phyloP scores from a whole-genome alignment of 2,888 invertebrate genomes.

The Lampropteryx suffumata region DNA sequence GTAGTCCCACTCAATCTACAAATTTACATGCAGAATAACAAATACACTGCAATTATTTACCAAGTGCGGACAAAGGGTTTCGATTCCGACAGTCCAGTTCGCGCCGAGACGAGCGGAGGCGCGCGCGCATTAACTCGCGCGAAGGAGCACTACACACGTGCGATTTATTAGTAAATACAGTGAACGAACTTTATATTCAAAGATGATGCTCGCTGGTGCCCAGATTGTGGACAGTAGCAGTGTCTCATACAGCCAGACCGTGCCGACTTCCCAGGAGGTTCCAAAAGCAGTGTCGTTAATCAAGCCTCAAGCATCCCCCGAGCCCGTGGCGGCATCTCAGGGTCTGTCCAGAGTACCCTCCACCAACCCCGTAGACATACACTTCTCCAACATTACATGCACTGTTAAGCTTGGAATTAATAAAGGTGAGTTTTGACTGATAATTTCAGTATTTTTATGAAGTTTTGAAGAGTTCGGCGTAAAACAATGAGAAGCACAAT shows the following conservation, averaged over 20 bases:
- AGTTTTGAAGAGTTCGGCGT: background rate
- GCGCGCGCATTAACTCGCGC: constrained; percentile 64
- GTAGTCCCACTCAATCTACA: constrained; percentile 43
- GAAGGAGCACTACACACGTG: constrained; percentile 55
- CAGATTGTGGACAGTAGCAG: constrained; percentile 65
- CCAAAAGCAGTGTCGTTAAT: constrained; percentile 5
- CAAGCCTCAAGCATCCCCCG: constrained; percentile 29
- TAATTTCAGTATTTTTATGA: background rate
- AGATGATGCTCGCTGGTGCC: constrained; percentile 77
- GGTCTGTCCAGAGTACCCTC: constrained; percentile 54
- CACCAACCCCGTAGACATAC: constrained; percentile 85
- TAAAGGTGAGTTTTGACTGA: constrained; percentile 82
- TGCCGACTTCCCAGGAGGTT: background rate
- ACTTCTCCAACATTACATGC: constrained; percentile 88
- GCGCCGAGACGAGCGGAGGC: constrained; percentile 37
- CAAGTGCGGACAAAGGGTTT: constrained; percentile 55
- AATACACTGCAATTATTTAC: constrained; percentile 52
- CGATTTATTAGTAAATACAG: constrained; percentile 30
- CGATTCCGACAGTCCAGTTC: constrained; percentile 39
- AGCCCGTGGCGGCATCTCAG: constrained; percentile 24
- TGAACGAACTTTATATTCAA: constrained; percentile 34
- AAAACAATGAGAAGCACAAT: constrained; percentile 4
- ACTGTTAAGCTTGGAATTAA: constrained; percentile 88
- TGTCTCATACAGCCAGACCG: constrained; percentile 51
- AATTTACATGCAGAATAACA: constrained; percentile 52